Base-by-base conservation (phyloP, 2,888 invertebrate species). In the Spialia ferax region DNA sequence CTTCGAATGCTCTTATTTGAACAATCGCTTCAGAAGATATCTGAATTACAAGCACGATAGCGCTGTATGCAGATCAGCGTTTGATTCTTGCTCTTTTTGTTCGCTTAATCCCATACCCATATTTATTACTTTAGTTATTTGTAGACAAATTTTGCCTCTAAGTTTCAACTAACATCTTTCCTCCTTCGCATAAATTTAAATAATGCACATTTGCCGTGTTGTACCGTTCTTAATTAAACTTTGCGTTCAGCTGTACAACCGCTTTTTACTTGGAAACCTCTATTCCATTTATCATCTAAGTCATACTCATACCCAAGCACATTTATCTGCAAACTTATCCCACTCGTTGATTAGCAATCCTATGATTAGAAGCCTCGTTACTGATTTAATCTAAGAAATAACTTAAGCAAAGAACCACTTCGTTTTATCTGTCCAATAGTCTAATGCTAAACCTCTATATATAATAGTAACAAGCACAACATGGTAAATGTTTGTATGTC, bases 1-100 rank as follows among this genome's bases (percentile, higher is more conserved):
- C 45, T 56, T 56, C 61, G 23, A 67, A 45, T 67, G 67, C 55
- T 62, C 61, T 62, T 67, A 62, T 67, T 67, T 67, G 61, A 67
- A 67, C 61, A 67, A 66, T 66, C 67, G 55, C 48, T 26, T 32
- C 55, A 22, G 55, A 67, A 60, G 67, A 67, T 61, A 61, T 61
- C 61, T 67, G 48, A 48, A 67, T 67, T 67, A 61, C 26, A 23
- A 23, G 18, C 48, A 67, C 35, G 55, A 54, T 45, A 23, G 32
- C 55, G 55, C n/a, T 48, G 35, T 32, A 66, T 54, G 63, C 26
- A 56, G 23, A 50, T 45, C 23, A 52, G 52, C 23, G n/a, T 23
- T 50, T 48, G 45, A 18, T 26, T 11, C 18, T 45, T 20, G 57
- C 18, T 29, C 18, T 60, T 48, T 48, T 18, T 26, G 23, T 7